These are phyloP conservation scores for Natator depressus DNA, from an alignment of 2,113 vertebrate species.

Conservation along the genomic window DNA sequence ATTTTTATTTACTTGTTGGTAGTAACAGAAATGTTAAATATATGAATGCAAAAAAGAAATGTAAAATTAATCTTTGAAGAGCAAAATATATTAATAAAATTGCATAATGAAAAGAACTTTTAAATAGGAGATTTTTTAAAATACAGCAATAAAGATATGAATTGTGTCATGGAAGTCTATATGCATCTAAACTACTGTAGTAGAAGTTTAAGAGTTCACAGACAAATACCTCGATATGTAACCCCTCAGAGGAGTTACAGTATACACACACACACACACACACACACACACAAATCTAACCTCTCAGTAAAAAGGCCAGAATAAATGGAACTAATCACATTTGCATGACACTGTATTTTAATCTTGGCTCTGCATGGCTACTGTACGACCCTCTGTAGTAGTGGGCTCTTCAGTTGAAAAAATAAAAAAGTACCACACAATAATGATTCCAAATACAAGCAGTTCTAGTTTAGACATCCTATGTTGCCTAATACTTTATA, in stretches of 20 bases:
- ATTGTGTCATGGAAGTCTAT: not conserved
- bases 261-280: not conserved
- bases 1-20: not conserved
- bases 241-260: not conserved
- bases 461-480: not conserved
- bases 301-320: slow-evolving; percentile 42
- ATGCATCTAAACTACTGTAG: slow-evolving; percentile 26
- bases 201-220: slow-evolving; percentile 51
- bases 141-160: slow-evolving; percentile 62
- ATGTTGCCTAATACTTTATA: not conserved
- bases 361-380: not conserved
- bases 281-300: not conserved
- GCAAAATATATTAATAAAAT: not conserved
- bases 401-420: not conserved
- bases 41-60: not conserved
- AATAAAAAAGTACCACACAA: not conserved
- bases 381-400: not conserved
- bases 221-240: slow-evolving; percentile 9
- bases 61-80: not conserved
- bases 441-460: not conserved
- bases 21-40: not conserved
- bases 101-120: not conserved
- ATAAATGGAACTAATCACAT: slow-evolving; percentile 40
- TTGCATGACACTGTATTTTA: slow-evolving; percentile 39
- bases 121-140: not conserved